Evolutionary conservation across 2,797 vertebrate species (phyloP), one percentile per base, ranked within the genome.

Genomic region (Gadopsis marmoratus): DNA sequence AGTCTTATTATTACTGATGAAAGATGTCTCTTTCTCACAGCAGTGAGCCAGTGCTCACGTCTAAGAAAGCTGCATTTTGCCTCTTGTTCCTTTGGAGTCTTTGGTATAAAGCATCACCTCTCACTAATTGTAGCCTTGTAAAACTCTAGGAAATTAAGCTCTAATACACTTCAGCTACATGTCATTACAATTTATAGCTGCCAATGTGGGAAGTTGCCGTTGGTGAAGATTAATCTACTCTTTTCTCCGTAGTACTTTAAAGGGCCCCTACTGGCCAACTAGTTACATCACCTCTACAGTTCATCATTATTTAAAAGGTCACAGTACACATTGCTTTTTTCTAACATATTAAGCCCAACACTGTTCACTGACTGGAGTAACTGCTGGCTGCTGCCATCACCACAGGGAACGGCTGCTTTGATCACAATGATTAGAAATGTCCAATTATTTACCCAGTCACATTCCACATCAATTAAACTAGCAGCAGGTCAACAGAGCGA

Each of bases 361-460:
- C 58, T 45, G 62, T 62, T 86, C 59, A 65, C 19, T 43, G 59
- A 69, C 69, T 63, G 50, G 61, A 74, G 35, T 73, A 71, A 63
- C 39, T 29, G 70, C 50, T 60, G 74, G 21, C 69, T 43, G 55
- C 73, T 70, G 77, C 75, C 74, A 67, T 90, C 76, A 79, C 68
- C 60, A 69, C 74, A 51, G 71, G 69, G 82, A 89, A 85, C 54
- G 58, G 56, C 73, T 41, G 74, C 89, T 95, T 94, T 94, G 94
- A 94, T 94, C 91, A 87, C 76, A 74, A 29, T 88, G 76, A 93
- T 93, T 94, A 88, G 60, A 84, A 90, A 91, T 86, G 91, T 94
- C 92, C 89, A 91, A 88, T 93, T 93, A 94, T 95, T 95, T 93
- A 93, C 88, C 75, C 75, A 79, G 84, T 91, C 92, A 92, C 93